These are phyloP conservation scores for Hirtodrosophila alboralis DNA, from an alignment of 2,888 invertebrate genomes.

Conservation along the genomic window DNA sequence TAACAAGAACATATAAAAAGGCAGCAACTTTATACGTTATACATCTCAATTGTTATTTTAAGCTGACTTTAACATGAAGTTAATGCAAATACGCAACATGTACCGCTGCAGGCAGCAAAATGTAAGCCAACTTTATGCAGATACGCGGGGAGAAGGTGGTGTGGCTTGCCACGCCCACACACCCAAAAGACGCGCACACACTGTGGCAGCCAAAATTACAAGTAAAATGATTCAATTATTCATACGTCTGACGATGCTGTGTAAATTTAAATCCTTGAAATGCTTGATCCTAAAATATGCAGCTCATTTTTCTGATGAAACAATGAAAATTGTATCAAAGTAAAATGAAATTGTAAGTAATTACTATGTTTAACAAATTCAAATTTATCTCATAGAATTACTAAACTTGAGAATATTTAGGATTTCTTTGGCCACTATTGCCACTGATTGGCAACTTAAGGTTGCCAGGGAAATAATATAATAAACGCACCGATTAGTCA, in stretches of 20 bases:
- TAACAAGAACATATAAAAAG: background rate
- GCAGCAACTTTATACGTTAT: background rate
- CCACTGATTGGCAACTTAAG: too few species aligned
- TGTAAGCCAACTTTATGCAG: slow-evolving; percentile 16
- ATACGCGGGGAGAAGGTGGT: background rate
- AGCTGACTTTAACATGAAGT: slow-evolving; percentile 57
- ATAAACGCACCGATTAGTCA: slow-evolving; percentile 28
- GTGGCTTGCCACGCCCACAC: slow-evolving; percentile 8
- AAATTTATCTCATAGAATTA: too few species aligned
- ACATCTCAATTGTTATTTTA: slow-evolving; percentile 55
- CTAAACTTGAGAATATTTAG: too few species aligned
- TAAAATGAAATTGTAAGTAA: too few species aligned
- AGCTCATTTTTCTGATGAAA: too few species aligned
- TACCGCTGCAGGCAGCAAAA: slow-evolving; percentile 5
- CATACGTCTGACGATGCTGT: slow-evolving; percentile 9
- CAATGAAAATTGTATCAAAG: too few species aligned
- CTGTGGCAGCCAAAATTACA: background rate
- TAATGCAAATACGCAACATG: slow-evolving; percentile 53
- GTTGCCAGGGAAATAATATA: slow-evolving; percentile 4
- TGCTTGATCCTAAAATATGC: too few species aligned
- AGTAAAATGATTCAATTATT: slow-evolving; percentile 26
- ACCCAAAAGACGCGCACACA: background rate
- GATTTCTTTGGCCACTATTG: too few species aligned
- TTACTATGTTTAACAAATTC: too few species aligned
- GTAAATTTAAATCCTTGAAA: background rate